A percentile compares a stretch with the other conserved stretches of the same genome.
Conservation (phyloP, 1,140 invertebrate genomes). For the roundworm (Caenorhabditis elegans) region WBcel235 BX284603.4:4577001-4577500, state of each 20-base stretch:
- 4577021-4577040: too few species aligned
- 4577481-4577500: conserved; percentile 85
- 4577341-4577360: conserved; percentile 75
- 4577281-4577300: conserved; percentile 87
- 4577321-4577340: conserved; percentile 85
- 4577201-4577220: conserved; percentile 57
- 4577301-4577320: conserved; percentile 90
- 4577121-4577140: conserved; percentile 42
- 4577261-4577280: conserved; percentile 84
- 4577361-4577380: conserved; percentile 57
- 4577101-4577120: conserved; percentile 59
- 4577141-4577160: conserved; percentile 36
- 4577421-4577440: too few species aligned
- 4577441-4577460: conserved; percentile 86
- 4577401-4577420: too few species aligned
- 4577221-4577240: conserved; percentile 56
- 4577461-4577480: conserved; percentile 92
- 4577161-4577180: conserved; percentile 23
- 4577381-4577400: too few species aligned
- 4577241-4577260: conserved; percentile 72
- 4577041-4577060: conserved; percentile 63
- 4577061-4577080: conserved; percentile 60
- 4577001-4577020: too few species aligned
- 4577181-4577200: neutral
- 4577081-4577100: conserved; percentile 48